Evolutionary conservation across 2,888 invertebrate genomes (phyloP).

Genomic region (Eupithecia dodoneata): DNA sequence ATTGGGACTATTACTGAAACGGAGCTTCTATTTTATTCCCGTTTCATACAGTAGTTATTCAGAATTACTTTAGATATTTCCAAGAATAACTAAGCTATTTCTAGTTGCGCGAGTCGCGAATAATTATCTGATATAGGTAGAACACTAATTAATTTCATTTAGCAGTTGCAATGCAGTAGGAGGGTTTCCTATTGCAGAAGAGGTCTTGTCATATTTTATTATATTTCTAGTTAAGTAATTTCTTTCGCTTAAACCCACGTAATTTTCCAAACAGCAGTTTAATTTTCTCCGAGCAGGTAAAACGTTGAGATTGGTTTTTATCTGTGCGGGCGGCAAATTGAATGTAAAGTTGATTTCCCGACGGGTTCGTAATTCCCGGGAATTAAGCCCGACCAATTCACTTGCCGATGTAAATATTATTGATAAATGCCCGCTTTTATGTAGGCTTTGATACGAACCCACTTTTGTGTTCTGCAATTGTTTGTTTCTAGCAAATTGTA

Average conservation of each 20-base stretch:
- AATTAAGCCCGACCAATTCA: conserved; percentile 64
- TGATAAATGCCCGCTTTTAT: conserved; percentile 70
- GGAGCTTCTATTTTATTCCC: not conserved
- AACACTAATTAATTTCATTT: not conserved
- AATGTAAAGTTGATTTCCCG: conserved; percentile 84
- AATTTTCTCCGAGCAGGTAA: conserved; percentile 57
- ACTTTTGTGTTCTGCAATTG: conserved; percentile 3
- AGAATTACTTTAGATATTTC: not conserved
- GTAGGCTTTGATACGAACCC: conserved; percentile 13
- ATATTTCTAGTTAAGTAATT: not conserved
- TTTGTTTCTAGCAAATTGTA: conserved; percentile 1
- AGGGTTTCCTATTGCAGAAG: not conserved
- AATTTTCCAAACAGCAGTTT: conserved; percentile 21
- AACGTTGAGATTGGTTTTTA: conserved; percentile 79
- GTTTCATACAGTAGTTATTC: not conserved
- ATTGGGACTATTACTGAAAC: not conserved
- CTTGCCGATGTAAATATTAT: conserved; percentile 81
- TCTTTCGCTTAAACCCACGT: not conserved
- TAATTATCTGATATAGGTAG: not conserved
- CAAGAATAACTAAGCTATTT: not conserved
- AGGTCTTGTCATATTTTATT: not conserved
- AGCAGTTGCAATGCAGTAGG: not conserved
- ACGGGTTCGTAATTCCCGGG: conserved; percentile 56
- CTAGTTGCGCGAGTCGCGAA: not conserved
- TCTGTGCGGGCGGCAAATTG: conserved; percentile 78